A percentile compares a stretch with the other conserved stretches of the same genome.
Evolutionary conservation across 2,888 invertebrate species (phyloP).

Genomic region (Drosophila villosipedis): DNA sequence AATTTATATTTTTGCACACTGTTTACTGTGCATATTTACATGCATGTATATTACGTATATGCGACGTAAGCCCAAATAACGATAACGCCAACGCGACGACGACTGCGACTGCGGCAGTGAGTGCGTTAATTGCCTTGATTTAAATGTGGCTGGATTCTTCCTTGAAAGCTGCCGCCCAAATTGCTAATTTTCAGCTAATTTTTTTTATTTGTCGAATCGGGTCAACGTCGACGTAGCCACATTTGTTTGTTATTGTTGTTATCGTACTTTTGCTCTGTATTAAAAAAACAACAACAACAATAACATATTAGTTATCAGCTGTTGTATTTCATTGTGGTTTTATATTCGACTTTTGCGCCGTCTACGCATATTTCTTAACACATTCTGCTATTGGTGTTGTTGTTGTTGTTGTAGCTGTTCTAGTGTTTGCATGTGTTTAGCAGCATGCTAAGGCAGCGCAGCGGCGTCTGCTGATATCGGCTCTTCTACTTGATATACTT

Average conservation of each 20-base stretch:
- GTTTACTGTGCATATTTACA: conserved; percentile 42
- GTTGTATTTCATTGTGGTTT: conserved; percentile 66
- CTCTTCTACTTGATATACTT: conserved; percentile 66
- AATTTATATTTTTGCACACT: conserved; percentile 4
- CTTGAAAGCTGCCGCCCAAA: conserved; percentile 38
- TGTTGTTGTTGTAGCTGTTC: conserved; percentile 34
- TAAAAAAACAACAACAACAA: conserved; percentile 26
- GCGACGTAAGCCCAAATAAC: conserved; percentile 40
- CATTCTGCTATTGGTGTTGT: conserved; percentile 22
- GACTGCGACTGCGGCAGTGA: conserved; percentile 4
- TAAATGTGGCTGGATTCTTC: conserved; percentile 26
- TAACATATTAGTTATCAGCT: conserved; percentile 65
- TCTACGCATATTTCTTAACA: conserved; percentile 39
- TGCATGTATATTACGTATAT: conserved; percentile 53
- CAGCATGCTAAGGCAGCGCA: conserved; percentile 55
- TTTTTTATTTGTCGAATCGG: conserved; percentile 44
- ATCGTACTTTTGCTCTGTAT: conserved; percentile 32
- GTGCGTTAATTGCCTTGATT: conserved; percentile 41
- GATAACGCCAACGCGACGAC: not conserved
- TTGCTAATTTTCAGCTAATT: conserved; percentile 56
- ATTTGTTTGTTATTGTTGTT: conserved; percentile 43
- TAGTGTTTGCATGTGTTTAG: conserved; percentile 56
- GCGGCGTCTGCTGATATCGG: conserved; percentile 69
- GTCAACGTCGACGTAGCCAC: conserved; percentile 20
- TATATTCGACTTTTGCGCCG: conserved; percentile 29